These are phyloP conservation scores for Chanos chanos DNA, from an alignment of 2,797 vertebrate species.

Conservation along the genomic window DNA sequence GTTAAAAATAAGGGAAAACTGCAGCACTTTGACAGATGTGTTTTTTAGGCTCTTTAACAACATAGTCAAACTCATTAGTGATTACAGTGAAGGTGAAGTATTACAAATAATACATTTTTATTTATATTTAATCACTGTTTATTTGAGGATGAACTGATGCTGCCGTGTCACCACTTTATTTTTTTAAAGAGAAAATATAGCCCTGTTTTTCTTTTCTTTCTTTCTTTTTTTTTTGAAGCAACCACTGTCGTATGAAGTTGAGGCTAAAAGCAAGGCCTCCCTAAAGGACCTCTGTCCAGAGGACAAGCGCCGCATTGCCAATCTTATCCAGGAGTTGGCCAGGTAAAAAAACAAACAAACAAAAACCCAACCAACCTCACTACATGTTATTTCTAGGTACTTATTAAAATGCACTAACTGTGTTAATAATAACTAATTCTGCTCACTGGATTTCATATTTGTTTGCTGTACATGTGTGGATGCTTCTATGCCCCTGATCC, in stretches of 20 bases:
- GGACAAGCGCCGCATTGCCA: constrained; percentile 95
- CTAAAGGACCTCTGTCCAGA: constrained; percentile 96
- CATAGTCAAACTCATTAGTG: no score
- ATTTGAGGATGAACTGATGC: no score
- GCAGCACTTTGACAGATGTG: no score
- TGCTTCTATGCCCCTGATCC: neutral
- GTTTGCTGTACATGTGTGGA: neutral
- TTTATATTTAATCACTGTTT: no score
- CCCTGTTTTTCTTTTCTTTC: neutral
- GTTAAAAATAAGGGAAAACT: no score
- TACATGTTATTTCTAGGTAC: neutral
- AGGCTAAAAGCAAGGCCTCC: constrained; percentile 72
- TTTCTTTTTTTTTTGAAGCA: constrained; percentile 44
- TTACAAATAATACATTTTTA: no score
- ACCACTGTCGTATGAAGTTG: constrained; percentile 60
- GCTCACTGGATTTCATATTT: neutral
- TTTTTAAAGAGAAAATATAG: neutral
- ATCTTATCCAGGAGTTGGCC: constrained; percentile 94
- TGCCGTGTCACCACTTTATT: neutral
- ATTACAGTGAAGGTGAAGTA: no score
- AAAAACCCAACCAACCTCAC: neutral
- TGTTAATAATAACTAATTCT: neutral
- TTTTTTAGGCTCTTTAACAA: no score
- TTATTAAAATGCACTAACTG: neutral
- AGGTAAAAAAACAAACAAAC: constrained; percentile 74